Conservation (phyloP, 2,113 vertebrate species). For the Larimichthys polyactis region DNA sequence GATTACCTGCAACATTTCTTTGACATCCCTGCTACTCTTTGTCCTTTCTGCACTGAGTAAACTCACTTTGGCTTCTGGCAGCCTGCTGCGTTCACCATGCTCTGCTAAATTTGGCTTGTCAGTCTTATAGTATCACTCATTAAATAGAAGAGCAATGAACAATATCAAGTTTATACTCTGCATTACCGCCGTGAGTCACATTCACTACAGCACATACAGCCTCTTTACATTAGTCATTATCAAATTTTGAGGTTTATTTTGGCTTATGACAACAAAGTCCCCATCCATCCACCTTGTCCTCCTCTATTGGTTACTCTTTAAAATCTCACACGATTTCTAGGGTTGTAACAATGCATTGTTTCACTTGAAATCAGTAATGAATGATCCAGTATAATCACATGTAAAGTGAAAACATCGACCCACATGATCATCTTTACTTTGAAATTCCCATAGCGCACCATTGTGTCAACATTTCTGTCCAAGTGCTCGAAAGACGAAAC, state of each 20-base stretch:
- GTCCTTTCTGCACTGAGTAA: conserved; percentile 16
- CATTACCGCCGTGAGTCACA: background rate
- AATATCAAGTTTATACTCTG: background rate
- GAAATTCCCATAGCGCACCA: too few species aligned
- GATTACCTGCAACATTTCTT: conserved; percentile 15
- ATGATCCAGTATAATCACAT: too few species aligned
- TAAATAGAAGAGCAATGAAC: background rate
- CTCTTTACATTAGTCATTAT: background rate
- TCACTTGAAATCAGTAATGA: too few species aligned
- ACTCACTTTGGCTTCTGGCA: conserved; percentile 12
- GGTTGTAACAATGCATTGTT: too few species aligned
- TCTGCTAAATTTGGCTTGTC: conserved; percentile 1
- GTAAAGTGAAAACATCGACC: too few species aligned
- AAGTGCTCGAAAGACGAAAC: too few species aligned
- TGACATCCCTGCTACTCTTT: background rate
- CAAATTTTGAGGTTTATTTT: background rate
- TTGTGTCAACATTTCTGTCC: too few species aligned
- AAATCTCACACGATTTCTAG: background rate
- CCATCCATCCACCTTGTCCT: background rate
- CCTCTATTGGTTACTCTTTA: background rate
- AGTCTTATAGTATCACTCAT: conserved; percentile 5
- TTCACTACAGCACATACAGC: background rate
- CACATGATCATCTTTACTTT: too few species aligned
- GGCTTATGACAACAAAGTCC: background rate
- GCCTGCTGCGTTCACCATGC: conserved; percentile 3